A percentile compares a stretch with the other conserved stretches of the same genome.
Conservation (phyloP, 2,888 invertebrate genomes). For the Enchytraeus crypticus region DNA sequence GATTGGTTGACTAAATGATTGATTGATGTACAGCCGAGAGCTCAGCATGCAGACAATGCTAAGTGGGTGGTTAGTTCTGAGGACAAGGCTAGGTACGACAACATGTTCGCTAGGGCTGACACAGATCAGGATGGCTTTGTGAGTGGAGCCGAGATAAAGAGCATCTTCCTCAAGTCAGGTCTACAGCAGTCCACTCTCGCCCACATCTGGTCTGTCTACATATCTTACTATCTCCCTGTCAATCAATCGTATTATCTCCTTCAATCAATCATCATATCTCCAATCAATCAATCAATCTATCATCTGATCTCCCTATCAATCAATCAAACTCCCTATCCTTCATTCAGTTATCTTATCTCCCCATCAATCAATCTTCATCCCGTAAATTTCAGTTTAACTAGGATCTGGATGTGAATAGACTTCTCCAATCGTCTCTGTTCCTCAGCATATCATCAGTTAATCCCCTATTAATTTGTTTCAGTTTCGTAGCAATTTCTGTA, state of each 20-base stretch:
- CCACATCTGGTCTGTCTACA: conserved; percentile 72
- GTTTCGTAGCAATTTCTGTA: too few relatives aligned
- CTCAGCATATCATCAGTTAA: too few relatives aligned
- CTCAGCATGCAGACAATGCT: neutral
- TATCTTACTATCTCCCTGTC: neutral
- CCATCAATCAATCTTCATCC: too few relatives aligned
- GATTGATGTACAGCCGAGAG: neutral
- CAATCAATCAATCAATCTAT: neutral
- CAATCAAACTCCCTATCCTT: neutral
- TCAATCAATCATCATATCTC: neutral
- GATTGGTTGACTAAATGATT: neutral
- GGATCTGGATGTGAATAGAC: too few relatives aligned
- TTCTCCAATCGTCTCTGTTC: too few relatives aligned
- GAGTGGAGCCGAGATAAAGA: conserved; percentile 80
- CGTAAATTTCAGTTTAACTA: too few relatives aligned
- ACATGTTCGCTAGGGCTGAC: conserved; percentile 80
- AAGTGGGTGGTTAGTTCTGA: conserved; percentile 68
- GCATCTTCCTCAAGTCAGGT: conserved; percentile 84
- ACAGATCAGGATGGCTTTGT: conserved; percentile 89
- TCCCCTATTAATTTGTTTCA: too few relatives aligned
- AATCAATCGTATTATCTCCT: neutral
- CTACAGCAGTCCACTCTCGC: conserved; percentile 79
- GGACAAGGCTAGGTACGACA: conserved; percentile 63
- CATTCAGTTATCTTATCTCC: too few relatives aligned
- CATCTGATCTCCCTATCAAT: neutral